phyloP scores from a whole-genome alignment of 1,140 invertebrate species.

The Ceratina japonica region DNA sequence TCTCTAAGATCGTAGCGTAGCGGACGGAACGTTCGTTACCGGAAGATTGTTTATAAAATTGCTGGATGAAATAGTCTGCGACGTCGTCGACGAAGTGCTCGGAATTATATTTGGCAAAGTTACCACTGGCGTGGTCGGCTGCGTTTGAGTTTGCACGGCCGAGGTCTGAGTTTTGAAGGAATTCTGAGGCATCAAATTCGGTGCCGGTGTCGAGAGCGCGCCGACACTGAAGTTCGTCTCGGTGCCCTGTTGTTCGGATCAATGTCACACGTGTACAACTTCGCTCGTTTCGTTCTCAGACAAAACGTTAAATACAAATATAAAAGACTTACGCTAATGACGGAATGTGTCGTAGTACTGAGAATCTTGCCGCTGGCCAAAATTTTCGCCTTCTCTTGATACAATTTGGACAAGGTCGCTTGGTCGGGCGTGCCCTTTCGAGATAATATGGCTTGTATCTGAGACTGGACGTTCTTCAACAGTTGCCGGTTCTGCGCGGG shows the following conservation, averaged over 20 bases:
- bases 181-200: slow-evolving; percentile 67
- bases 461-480: slow-evolving; percentile 77
- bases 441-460: slow-evolving; percentile 77
- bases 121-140: slow-evolving; percentile 59
- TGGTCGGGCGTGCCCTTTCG: slow-evolving; percentile 78
- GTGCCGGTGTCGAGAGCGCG: slow-evolving; percentile 63
- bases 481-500: slow-evolving; percentile 74
- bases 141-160: slow-evolving; percentile 75
- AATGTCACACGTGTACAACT: slow-evolving; percentile 19
- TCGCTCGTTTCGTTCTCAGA: neutral
- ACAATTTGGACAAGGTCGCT: slow-evolving; percentile 76
- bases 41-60: slow-evolving; percentile 67
- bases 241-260: slow-evolving; percentile 62
- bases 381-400: slow-evolving; percentile 80
- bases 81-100: slow-evolving; percentile 49
- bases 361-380: slow-evolving; percentile 80
- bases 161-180: slow-evolving; percentile 75
- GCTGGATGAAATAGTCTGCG: slow-evolving; percentile 62
- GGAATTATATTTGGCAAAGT: slow-evolving; percentile 69
- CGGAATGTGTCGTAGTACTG: slow-evolving; percentile 68
- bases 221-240: slow-evolving; percentile 68
- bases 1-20: too few relatives aligned
- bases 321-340: slow-evolving; percentile 66
- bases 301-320: neutral
- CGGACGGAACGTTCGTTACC: slow-evolving; percentile 59